Evolutionary conservation across 2,888 invertebrate species (phyloP), one percentile per base, ranked within the genome.

Genomic region (Harpalus rufipes): DNA sequence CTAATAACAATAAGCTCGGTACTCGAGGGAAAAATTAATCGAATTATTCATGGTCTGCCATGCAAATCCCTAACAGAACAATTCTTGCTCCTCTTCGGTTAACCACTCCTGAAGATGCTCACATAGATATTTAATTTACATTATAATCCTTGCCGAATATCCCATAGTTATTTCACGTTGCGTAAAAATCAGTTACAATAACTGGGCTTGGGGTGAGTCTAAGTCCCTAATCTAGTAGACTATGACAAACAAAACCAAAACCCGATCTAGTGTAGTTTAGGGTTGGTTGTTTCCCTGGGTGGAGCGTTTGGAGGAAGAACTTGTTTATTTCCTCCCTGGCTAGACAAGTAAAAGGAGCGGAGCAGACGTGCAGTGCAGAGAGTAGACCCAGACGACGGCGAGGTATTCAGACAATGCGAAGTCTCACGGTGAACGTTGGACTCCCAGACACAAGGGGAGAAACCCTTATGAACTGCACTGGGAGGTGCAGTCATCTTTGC

Each of bases 131-230:
- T 74, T 74, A 74, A 74, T 74, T 78, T 78, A 78, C 78, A 78
- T 78, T 78, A 78, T 78, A 78, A 78, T 78, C 78, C 25, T 7
- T 4, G 44, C 14, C 44, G 39, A 16, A 76, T 14, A 16, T 51
- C 51, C 56, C 21, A 44, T 51, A 81, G 65, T 81, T 81, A 81
- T 44, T 44, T 81, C 41, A 44, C 63, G 44, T 63, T 81, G 81
- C 81, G 81, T 81, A 81, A 61, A 81, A 81, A 81, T 81, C 81
- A 81, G 81, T 81, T 81, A 81, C 81, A 81, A 81, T 81, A 44
- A 44, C 44, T 63, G 18, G 18, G 18, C 32, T 12, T 25, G 41
- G 81, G 32, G 63, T 63, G 18, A 18, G 39, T 39, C 63, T 63
- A 63, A 63, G 59, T 39, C 79, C 61, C 61, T 59, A 51, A 51